These are phyloP conservation scores for Drosophila villosipedis DNA, from an alignment of 2,888 invertebrate genomes.

Conservation along the genomic window DNA sequence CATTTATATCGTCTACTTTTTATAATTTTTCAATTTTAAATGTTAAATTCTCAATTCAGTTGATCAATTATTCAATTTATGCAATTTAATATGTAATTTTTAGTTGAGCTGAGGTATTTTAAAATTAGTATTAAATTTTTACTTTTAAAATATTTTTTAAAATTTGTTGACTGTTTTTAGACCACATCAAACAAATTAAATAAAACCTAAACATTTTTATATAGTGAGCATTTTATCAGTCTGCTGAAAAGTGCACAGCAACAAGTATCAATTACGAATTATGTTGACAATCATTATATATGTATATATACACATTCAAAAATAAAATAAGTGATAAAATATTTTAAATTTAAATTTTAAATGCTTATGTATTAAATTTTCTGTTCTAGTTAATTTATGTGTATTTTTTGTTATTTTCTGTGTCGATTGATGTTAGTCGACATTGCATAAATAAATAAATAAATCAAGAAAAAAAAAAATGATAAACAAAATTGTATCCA, in stretches of 20 bases:
- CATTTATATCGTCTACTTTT: background rate
- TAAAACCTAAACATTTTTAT: background rate
- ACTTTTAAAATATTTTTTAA: background rate
- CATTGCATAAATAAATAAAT: slow-evolving; percentile 1
- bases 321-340: background rate
- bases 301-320: background rate
- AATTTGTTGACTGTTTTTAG: background rate
- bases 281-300: background rate
- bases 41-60: no score
- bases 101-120: rapidly evolving
- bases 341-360: background rate
- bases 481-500: background rate
- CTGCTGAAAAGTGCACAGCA: background rate
- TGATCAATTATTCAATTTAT: no score
- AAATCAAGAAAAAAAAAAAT: background rate
- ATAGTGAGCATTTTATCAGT: background rate
- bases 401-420: background rate
- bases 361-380: background rate
- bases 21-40: background rate
- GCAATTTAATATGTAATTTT: background rate
- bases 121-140: background rate
- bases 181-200: background rate
- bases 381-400: background rate
- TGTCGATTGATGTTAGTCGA: background rate
- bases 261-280: background rate